Evolutionary conservation across 1,140 invertebrate species (phyloP).

Genomic region (Globodera ellingtonae): DNA sequence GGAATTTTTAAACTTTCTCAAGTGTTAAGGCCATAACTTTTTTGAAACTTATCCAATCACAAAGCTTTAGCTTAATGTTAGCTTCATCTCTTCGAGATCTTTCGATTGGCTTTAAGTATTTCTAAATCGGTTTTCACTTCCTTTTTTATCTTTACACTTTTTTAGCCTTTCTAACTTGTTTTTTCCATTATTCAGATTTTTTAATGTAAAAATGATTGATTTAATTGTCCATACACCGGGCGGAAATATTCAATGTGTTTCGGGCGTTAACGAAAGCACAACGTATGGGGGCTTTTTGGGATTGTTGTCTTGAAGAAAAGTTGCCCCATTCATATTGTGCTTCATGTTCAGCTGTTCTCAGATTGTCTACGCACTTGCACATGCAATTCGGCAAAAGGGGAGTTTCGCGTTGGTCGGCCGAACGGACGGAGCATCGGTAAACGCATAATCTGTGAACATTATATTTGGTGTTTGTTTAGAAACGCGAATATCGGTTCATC

Average conservation of each 20-base stretch:
- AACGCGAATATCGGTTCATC: slow-evolving; percentile 17
- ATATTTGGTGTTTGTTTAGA: slow-evolving; percentile 24
- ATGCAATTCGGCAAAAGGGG: slow-evolving; percentile 50
- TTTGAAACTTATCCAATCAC: too few relatives aligned
- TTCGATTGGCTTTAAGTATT: too few relatives aligned
- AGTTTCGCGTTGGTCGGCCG: slow-evolving; percentile 41
- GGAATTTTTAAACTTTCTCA: too few relatives aligned
- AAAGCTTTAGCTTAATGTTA: too few relatives aligned
- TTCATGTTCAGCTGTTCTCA: slow-evolving; percentile 32
- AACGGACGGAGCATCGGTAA: slow-evolving; percentile 28
- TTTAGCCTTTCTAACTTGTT: too few relatives aligned
- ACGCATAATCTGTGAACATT: slow-evolving; percentile 18
- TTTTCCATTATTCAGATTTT: too few relatives aligned
- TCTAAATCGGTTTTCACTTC: too few relatives aligned
- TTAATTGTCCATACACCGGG: slow-evolving; percentile 24
- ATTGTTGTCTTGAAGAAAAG: not conserved
- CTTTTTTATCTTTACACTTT: too few relatives aligned
- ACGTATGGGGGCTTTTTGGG: slow-evolving; percentile 13
- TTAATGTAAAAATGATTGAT: not conserved
- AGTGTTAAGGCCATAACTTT: too few relatives aligned
- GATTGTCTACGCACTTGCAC: slow-evolving; percentile 46
- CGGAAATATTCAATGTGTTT: slow-evolving; percentile 32
- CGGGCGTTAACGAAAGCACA: slow-evolving; percentile 39
- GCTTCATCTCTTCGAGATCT: too few relatives aligned
- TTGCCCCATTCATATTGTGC: not conserved